These are phyloP conservation scores for Phaethon lepturus DNA, from an alignment of 2,113 vertebrate genomes.

Conservation along the genomic window DNA sequence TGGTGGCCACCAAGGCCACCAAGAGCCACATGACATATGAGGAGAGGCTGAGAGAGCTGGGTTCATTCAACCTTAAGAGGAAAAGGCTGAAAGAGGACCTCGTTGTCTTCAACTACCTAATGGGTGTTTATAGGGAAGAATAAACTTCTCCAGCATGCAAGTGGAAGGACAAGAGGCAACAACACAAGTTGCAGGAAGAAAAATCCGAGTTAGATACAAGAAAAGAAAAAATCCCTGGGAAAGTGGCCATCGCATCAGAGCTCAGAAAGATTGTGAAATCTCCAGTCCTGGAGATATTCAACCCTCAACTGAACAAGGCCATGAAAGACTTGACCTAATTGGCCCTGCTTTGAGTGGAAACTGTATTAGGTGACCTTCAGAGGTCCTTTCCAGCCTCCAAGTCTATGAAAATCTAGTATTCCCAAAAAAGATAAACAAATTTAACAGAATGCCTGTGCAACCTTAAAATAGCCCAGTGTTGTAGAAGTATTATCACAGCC, in stretches of 20 bases:
- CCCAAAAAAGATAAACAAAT: accelerated
- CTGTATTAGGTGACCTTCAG: background rate
- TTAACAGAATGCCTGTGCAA: background rate
- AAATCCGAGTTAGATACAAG: background rate
- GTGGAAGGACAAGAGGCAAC: background rate
- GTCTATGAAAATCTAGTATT: background rate
- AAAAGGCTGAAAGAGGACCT: background rate
- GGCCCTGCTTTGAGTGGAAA: background rate
- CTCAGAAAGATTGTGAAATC: background rate
- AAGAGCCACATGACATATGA: accelerated
- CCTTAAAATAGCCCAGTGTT: background rate
- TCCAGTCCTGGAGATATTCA: background rate
- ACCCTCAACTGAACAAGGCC: background rate
- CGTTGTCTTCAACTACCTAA: background rate
- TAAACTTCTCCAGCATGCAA: background rate
- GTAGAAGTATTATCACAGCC: background rate
- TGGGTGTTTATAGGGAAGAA: background rate
- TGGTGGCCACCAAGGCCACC: too few species aligned
- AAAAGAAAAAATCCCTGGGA: background rate
- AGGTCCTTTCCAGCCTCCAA: background rate
- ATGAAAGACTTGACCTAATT: background rate
- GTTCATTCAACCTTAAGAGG: background rate
- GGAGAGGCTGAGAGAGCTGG: background rate
- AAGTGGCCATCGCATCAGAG: background rate
- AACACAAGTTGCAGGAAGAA: background rate